Conservation (phyloP, 1,140 invertebrate species). For the Planococcus citri region DNA sequence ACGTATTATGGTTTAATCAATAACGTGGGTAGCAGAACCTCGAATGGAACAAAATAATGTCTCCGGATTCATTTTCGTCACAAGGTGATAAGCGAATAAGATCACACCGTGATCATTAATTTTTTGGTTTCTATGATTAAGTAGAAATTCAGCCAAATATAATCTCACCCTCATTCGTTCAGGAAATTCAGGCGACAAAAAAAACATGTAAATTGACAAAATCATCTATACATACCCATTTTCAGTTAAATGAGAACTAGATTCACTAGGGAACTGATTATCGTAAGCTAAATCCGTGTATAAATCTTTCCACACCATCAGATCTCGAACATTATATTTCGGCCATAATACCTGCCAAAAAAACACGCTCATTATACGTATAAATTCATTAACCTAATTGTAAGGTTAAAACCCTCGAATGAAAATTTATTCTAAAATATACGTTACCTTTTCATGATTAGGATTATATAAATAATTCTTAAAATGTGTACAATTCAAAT, state of each 20-base stretch:
- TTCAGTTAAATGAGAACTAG: neutral
- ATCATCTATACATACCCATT: neutral
- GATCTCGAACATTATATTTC: conserved; percentile 64
- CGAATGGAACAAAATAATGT: no score
- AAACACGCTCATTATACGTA: conserved; percentile 23
- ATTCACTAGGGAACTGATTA: neutral
- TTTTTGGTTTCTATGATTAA: no score
- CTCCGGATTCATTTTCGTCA: no score
- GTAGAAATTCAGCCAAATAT: no score
- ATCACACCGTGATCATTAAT: no score
- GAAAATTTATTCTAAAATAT: neutral
- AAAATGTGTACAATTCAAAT: conserved; percentile 59
- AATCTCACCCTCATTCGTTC: no score
- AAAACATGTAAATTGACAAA: no score
- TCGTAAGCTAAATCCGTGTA: conserved; percentile 44
- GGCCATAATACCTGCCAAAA: conserved; percentile 66
- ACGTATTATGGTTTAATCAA: no score
- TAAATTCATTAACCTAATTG: neutral
- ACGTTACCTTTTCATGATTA: conserved; percentile 38
- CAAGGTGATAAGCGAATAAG: no score
- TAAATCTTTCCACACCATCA: conserved; percentile 72
- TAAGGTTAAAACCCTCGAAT: neutral
- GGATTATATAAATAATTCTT: conserved; percentile 72
- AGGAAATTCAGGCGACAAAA: no score
- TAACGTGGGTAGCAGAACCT: no score